Percentiles rank a stretch among this genome's conserved stretches.
These are phyloP conservation scores for Campaea margaritaria DNA, from an alignment of 2,888 invertebrate species.

Conservation along the genomic window DNA sequence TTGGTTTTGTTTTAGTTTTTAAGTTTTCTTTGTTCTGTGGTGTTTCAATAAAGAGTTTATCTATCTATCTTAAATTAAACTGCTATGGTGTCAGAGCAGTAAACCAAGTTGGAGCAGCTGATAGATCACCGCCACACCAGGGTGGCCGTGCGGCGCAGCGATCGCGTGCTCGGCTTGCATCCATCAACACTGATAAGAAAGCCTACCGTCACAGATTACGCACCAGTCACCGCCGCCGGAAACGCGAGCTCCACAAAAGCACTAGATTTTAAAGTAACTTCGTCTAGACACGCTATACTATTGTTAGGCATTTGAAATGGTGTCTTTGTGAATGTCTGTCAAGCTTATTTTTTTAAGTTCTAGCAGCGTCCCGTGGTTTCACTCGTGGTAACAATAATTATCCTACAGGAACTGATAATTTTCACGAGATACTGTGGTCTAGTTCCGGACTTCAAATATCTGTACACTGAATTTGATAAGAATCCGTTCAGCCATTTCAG, in stretches of 20 bases:
- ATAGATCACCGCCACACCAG: slow-evolving; percentile 15
- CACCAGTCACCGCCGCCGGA: slow-evolving; percentile 11
- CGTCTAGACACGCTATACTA: slow-evolving; percentile 19
- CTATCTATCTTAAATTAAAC: too few species aligned
- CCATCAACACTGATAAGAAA: slow-evolving; percentile 29
- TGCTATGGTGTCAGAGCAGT: slow-evolving; percentile 5
- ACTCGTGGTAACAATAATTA: too few species aligned
- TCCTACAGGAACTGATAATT: too few species aligned
- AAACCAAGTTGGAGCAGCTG: slow-evolving; percentile 4
- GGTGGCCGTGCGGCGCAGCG: background rate
- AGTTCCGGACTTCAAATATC: too few species aligned
- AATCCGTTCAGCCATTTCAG: too few species aligned
- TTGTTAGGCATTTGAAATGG: background rate
- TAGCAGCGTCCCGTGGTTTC: too few species aligned
- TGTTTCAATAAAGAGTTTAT: too few species aligned
- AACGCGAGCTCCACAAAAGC: slow-evolving; percentile 9
- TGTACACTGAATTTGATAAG: too few species aligned
- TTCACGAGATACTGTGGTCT: too few species aligned
- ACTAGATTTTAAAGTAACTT: slow-evolving; percentile 10
- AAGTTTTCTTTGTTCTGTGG: too few species aligned
- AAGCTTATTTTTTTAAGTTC: background rate
- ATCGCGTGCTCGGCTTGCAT: slow-evolving; percentile 23
- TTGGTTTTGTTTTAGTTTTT: too few species aligned
- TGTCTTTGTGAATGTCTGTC: background rate
- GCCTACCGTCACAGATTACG: slow-evolving; percentile 19